These are phyloP conservation scores for Epinephelus malabaricus DNA, from an alignment of 2,797 vertebrate species.

Conservation along the genomic window DNA sequence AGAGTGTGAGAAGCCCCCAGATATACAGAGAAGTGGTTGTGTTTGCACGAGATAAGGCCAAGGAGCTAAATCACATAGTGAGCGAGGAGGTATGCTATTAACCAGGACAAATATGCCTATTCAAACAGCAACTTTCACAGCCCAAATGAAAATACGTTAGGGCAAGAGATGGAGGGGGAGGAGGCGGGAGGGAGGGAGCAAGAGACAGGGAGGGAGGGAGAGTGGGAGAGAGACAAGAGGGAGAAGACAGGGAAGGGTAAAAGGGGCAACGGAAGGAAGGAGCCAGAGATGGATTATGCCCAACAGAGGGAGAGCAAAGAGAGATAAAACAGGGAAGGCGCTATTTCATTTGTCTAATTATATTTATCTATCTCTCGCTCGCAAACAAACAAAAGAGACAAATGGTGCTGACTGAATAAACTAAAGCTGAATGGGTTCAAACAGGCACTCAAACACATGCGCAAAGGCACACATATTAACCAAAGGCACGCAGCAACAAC, in stretches of 20 bases:
- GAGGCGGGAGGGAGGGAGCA: neutral
- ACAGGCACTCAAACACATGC: conserved; percentile 47
- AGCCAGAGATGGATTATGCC: conserved; percentile 77
- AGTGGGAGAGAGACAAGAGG: conserved; percentile 36
- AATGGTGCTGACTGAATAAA: conserved; percentile 73
- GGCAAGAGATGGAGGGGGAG: conserved; percentile 50
- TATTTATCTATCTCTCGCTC: conserved; percentile 80
- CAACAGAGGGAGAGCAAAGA: conserved; percentile 64
- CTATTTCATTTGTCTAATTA: conserved; percentile 87
- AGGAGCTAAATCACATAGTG: conserved; percentile 82
- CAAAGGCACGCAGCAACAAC: conserved; percentile 44
- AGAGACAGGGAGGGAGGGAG: conserved; percentile 12
- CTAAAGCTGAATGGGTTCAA: conserved; percentile 58
- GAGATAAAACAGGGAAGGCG: conserved; percentile 75
- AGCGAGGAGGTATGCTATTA: conserved; percentile 84
- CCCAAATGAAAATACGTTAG: conserved; percentile 75
- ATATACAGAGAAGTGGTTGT: conserved; percentile 82
- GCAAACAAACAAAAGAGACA: conserved; percentile 81
- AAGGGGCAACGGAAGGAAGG: conserved; percentile 59
- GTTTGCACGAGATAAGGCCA: conserved; percentile 86
- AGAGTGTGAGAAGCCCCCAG: conserved; percentile 73
- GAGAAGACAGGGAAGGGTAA: conserved; percentile 71
- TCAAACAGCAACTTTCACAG: conserved; percentile 87
- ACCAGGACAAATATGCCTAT: conserved; percentile 89
- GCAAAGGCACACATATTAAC: conserved; percentile 52